Evolutionary conservation across 1,140 invertebrate genomes (phyloP).

Genomic region (Lordiphosa collinella): DNA sequence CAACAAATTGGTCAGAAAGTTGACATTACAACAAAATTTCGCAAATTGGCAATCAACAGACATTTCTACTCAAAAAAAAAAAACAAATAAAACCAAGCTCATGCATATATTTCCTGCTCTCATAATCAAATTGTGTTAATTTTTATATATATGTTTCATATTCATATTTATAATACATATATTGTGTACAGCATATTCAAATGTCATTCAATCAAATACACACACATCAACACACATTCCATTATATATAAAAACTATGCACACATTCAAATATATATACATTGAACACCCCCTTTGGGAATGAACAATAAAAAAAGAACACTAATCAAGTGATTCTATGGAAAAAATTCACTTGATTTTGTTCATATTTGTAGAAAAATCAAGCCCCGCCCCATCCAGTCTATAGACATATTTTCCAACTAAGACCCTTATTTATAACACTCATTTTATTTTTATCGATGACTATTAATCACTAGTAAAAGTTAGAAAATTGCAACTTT

Average conservation of each 20-base stretch:
- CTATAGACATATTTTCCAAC: too few relatives aligned
- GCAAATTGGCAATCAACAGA: slow-evolving; percentile 46
- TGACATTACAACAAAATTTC: background rate
- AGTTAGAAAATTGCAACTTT: too few relatives aligned
- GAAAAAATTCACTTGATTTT: too few relatives aligned
- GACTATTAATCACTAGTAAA: too few relatives aligned
- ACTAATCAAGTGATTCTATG: too few relatives aligned
- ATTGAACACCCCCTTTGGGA: too few relatives aligned
- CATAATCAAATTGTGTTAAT: background rate
- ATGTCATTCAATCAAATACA: slow-evolving; percentile 15
- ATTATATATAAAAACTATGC: background rate
- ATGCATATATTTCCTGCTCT: slow-evolving; percentile 2
- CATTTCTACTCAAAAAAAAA: slow-evolving; percentile 22
- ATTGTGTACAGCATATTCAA: slow-evolving; percentile 57
- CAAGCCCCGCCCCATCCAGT: too few relatives aligned
- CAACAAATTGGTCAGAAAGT: slow-evolving; percentile 33
- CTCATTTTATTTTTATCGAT: too few relatives aligned
- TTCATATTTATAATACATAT: slow-evolving; percentile 27
- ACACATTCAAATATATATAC: slow-evolving; percentile 3
- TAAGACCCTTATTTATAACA: too few relatives aligned
- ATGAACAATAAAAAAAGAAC: too few relatives aligned
- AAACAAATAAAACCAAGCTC: slow-evolving; percentile 8
- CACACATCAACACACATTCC: slow-evolving; percentile 2
- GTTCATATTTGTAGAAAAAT: too few relatives aligned
- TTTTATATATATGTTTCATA: slow-evolving; percentile 7